These are phyloP conservation scores for Onychostruthus taczanowskii DNA, from an alignment of 2,113 vertebrate species.

Conservation along the genomic window DNA sequence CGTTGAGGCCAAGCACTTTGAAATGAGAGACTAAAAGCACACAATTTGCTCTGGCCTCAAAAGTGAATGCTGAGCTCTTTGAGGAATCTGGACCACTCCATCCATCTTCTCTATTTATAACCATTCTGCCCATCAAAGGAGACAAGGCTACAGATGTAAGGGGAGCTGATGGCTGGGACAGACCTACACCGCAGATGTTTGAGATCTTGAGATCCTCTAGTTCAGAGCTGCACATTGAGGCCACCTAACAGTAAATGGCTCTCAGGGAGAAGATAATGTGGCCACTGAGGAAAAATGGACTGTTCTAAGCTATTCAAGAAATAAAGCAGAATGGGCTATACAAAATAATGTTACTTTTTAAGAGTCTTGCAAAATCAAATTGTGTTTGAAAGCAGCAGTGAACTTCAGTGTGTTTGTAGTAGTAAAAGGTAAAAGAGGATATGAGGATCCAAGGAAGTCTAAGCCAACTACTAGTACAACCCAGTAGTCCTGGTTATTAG, in stretches of 20 bases:
- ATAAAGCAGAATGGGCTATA: background rate
- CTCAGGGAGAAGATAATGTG: rapidly evolving
- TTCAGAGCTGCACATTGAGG: background rate
- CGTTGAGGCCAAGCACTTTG: background rate
- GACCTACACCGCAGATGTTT: background rate
- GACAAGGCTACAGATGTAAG: background rate
- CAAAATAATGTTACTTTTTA: background rate
- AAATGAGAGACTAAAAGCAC: background rate
- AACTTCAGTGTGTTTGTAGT: background rate
- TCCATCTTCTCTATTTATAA: background rate
- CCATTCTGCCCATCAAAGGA: background rate
- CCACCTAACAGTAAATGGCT: background rate
- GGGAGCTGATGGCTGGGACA: background rate
- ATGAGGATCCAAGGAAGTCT: background rate
- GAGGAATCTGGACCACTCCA: background rate
- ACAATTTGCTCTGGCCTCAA: background rate
- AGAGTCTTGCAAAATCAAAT: background rate
- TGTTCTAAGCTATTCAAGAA: background rate
- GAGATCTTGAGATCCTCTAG: background rate
- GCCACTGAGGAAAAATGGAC: background rate
- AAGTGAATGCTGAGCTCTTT: background rate
- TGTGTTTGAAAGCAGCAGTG: background rate
- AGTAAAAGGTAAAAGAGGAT: background rate
- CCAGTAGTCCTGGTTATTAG: background rate
- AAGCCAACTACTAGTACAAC: background rate